A percentile compares a stretch with the other conserved stretches of the same genome.
Evolutionary conservation across 1,140 invertebrate genomes (phyloP).

Genomic region (Bombus haemorrhoidalis): DNA sequence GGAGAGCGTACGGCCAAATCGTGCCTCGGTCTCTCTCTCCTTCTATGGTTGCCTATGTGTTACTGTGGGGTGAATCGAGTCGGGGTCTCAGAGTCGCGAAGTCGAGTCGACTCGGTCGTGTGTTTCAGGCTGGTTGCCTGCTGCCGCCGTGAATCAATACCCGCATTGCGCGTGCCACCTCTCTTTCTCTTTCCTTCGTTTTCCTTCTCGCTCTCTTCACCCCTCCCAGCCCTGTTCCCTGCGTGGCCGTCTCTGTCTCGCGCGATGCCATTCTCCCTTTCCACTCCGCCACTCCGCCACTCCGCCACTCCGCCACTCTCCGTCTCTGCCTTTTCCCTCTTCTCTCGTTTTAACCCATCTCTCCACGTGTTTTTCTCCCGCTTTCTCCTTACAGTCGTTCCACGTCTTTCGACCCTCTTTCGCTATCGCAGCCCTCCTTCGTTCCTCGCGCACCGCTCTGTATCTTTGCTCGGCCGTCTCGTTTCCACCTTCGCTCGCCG

Average conservation of each 20-base stretch:
- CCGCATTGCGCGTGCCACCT: constrained; percentile 82
- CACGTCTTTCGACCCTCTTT: neutral
- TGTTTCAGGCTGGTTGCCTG: constrained; percentile 75
- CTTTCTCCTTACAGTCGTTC: neutral
- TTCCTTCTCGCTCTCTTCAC: constrained; percentile 17
- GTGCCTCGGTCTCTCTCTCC: neutral
- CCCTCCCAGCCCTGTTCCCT: constrained; percentile 66
- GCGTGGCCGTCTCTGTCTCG: constrained; percentile 65
- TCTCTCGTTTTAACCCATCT: neutral
- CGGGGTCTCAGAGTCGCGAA: constrained; percentile 73
- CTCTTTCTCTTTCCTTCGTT: constrained; percentile 71
- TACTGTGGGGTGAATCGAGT: constrained; percentile 71
- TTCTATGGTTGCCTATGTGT: constrained; percentile 22
- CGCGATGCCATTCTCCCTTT: constrained; percentile 66
- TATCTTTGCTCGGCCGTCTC: constrained; percentile 71
- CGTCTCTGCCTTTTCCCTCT: constrained; percentile 52
- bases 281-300: constrained; percentile 65
- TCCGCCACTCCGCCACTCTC: constrained; percentile 62
- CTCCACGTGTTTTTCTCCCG: neutral
- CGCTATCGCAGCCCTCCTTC: constrained; percentile 62
- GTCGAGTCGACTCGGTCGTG: constrained; percentile 76
- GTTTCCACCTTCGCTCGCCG: constrained; percentile 47
- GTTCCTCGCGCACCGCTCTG: constrained; percentile 55
- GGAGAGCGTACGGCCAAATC: neutral
- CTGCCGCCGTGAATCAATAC: constrained; percentile 82